A percentile compares a stretch with the other conserved stretches of the same genome.
These are phyloP conservation scores for Phortica magna DNA, from an alignment of 2,888 invertebrate genomes.

Conservation along the genomic window DNA sequence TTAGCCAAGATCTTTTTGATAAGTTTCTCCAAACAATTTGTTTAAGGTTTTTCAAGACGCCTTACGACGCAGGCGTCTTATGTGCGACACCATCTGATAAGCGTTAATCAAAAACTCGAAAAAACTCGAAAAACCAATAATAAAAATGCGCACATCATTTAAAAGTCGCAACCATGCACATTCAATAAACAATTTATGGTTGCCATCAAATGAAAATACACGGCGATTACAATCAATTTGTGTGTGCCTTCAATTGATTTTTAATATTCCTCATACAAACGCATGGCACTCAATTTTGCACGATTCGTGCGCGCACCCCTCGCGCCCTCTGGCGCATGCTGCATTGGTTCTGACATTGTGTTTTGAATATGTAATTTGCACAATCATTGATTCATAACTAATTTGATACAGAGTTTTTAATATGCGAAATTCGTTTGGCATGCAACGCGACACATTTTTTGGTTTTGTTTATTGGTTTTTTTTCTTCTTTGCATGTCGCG, in stretches of 20 bases:
- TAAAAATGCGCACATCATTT: not conserved
- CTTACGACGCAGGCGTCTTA: not conserved
- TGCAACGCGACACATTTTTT: conserved; percentile 53
- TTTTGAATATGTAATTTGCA: conserved; percentile 32
- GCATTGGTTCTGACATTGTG: conserved; percentile 12
- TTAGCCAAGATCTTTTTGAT: not conserved
- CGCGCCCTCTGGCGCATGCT: not conserved
- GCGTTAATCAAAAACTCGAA: not conserved
- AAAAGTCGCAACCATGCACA: not conserved
- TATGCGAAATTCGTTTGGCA: conserved; percentile 35
- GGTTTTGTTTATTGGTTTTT: conserved; percentile 39
- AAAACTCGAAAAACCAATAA: not conserved
- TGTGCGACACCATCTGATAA: conserved; percentile 8
- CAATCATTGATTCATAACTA: conserved; percentile 33
- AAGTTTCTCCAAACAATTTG: not conserved
- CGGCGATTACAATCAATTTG: conserved; percentile 60
- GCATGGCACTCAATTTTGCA: conserved; percentile 18
- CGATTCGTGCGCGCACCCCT: not conserved
- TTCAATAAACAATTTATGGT: conserved; percentile 26
- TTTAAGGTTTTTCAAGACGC: not conserved
- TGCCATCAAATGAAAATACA: conserved; percentile 40
- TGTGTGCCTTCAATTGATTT: conserved; percentile 51
- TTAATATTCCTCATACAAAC: conserved; percentile 43
- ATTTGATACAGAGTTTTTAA: conserved; percentile 32
- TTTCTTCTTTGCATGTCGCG: not conserved